A percentile compares a stretch with the other conserved stretches of the same genome.
Evolutionary conservation across 1,140 invertebrate species (phyloP).

Genomic region (Cotesia chilonis): DNA sequence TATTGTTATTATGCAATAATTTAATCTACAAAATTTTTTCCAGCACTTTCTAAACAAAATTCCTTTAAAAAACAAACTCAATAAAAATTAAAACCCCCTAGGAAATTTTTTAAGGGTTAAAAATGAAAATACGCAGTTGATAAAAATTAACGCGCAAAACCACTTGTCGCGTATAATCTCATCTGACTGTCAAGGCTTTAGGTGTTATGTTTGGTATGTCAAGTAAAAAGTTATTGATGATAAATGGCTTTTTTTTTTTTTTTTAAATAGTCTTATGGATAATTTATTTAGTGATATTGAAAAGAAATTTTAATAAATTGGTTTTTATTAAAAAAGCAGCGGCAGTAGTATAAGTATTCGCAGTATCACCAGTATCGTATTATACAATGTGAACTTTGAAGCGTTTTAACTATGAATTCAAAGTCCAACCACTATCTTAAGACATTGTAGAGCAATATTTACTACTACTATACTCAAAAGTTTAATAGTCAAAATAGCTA

Average conservation of each 20-base stretch:
- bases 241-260: neutral
- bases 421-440: slow-evolving; percentile 6
- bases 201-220: neutral
- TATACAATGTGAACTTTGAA: slow-evolving; percentile 8
- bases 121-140: too few species aligned
- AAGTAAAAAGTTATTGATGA: neutral
- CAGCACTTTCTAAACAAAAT: too few species aligned
- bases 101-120: too few species aligned
- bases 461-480: too few species aligned
- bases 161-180: neutral
- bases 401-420: slow-evolving; percentile 8
- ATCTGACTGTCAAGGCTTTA: neutral
- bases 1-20: too few species aligned
- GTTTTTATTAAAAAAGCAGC: too few species aligned
- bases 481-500: too few species aligned
- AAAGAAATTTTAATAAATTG: too few species aligned
- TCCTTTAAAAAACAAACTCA: too few species aligned
- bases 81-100: too few species aligned
- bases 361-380: neutral
- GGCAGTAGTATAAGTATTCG: neutral
- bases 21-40: too few species aligned
- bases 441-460: neutral
- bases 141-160: neutral
- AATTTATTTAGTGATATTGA: too few species aligned
- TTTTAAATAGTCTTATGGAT: neutral